Evolutionary conservation across 92 coral and sea anemone genomes (phyloP).

Genomic region (Parazoanthus swiftii): DNA sequence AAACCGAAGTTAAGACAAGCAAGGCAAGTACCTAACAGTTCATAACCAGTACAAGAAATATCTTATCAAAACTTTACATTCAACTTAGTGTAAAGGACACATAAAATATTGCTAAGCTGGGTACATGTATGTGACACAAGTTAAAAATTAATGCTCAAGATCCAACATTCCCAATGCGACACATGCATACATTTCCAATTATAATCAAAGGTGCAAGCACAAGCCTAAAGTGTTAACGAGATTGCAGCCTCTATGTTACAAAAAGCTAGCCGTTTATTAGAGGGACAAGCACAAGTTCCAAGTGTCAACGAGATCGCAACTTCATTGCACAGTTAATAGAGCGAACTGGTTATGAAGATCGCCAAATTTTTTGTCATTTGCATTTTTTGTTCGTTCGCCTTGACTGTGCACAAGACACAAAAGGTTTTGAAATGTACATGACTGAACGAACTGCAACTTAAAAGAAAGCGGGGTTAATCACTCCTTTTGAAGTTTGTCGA

Average conservation of each 20-base stretch:
- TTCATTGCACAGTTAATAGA: not conserved
- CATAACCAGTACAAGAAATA: not conserved
- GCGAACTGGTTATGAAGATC: no score
- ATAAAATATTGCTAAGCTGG: not conserved
- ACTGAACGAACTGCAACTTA: no score
- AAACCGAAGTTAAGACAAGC: not conserved
- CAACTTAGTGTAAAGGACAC: not conserved
- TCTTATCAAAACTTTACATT: conserved; percentile 2
- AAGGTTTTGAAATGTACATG: no score
- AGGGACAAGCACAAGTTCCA: not conserved
- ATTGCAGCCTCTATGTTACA: not conserved
- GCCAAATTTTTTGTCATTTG: no score
- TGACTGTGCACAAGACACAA: no score
- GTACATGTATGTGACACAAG: not conserved
- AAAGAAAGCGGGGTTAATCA: no score
- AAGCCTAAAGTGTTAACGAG: not conserved
- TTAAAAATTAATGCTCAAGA: not conserved
- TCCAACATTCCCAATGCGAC: not conserved
- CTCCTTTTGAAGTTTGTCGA: no score
- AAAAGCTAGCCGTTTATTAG: no score
- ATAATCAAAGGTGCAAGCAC: not conserved
- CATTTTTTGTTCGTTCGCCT: no score
- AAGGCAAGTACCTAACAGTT: not conserved
- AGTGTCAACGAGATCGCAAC: not conserved
- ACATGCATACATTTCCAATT: no score